phyloP scores from a whole-genome alignment of 2,113 vertebrate genomes.

The Chroicocephalus ridibundus region DNA sequence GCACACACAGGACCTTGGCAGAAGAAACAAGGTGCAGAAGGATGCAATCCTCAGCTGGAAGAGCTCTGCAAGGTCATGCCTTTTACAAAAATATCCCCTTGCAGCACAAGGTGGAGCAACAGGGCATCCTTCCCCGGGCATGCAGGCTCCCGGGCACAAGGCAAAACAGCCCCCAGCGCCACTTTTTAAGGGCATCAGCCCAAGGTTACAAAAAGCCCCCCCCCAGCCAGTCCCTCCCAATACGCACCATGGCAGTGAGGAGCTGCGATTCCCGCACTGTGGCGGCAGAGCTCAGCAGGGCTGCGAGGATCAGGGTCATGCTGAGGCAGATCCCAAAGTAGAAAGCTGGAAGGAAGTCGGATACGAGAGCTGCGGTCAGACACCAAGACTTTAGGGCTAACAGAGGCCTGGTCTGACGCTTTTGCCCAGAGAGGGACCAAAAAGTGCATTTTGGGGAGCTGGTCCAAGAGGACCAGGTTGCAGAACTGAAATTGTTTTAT shows the following conservation, averaged over 20 bases:
- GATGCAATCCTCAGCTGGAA: neutral
- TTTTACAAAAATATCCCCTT: neutral
- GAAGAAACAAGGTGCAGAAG: neutral
- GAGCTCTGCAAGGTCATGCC: neutral
- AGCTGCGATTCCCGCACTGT: slow-evolving; percentile 46
- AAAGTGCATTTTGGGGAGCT: neutral
- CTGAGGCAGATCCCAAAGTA: slow-evolving; percentile 59
- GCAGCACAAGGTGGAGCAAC: neutral
- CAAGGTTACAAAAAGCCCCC: neutral
- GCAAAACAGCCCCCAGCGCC: neutral
- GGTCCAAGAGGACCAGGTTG: neutral
- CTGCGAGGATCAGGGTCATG: slow-evolving; percentile 47
- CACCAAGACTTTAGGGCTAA: neutral
- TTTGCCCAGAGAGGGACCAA: neutral
- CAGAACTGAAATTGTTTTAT: neutral
- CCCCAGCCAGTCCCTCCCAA: neutral
- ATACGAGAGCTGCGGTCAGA: neutral
- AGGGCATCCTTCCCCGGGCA: neutral
- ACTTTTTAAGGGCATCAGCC: neutral
- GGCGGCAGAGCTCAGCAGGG: slow-evolving; percentile 43
- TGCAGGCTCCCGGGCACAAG: neutral
- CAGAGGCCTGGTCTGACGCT: neutral
- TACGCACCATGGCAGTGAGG: slow-evolving; percentile 58
- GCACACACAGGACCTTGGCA: neutral
- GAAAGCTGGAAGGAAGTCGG: slow-evolving; percentile 48